Percentiles rank a stretch among this genome's conserved stretches.
These are phyloP conservation scores for Tipula lateralis DNA, from an alignment of 2,888 invertebrate genomes.

Conservation along the genomic window DNA sequence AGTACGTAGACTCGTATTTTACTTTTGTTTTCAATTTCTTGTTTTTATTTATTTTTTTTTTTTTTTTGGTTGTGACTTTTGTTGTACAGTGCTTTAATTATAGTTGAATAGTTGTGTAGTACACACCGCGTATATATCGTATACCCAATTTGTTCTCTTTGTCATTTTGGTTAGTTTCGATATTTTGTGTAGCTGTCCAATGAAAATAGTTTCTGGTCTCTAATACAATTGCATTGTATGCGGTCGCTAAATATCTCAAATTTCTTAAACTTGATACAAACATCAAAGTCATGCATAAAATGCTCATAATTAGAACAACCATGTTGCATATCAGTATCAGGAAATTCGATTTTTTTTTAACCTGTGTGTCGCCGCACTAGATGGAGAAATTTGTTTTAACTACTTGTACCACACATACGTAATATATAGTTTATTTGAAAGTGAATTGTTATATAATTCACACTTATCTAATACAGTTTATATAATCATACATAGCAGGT, in stretches of 20 bases:
- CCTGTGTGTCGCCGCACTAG: not conserved
- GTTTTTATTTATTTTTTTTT: not conserved
- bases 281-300: not conserved
- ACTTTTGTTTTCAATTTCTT: slow-evolving; percentile 1
- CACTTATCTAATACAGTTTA: not conserved
- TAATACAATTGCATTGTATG: not conserved
- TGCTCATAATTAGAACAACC: not conserved
- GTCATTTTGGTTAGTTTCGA: not conserved
- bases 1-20: not conserved
- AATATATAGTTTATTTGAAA: not conserved
- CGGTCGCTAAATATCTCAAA: not conserved
- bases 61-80: not conserved
- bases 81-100: not conserved
- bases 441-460: not conserved
- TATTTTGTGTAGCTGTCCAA: not conserved
- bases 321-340: not conserved
- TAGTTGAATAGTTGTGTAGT: not conserved
- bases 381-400: not conserved
- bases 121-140: not conserved
- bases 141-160: not conserved
- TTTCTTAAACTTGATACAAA: not conserved
- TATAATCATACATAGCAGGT: not conserved
- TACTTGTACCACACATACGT: too few species aligned
- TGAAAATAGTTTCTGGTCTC: not conserved
- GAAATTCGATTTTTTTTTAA: not conserved